Conservation (phyloP, 1,140 invertebrate genomes). For the Caenorhabditis latens region DNA sequence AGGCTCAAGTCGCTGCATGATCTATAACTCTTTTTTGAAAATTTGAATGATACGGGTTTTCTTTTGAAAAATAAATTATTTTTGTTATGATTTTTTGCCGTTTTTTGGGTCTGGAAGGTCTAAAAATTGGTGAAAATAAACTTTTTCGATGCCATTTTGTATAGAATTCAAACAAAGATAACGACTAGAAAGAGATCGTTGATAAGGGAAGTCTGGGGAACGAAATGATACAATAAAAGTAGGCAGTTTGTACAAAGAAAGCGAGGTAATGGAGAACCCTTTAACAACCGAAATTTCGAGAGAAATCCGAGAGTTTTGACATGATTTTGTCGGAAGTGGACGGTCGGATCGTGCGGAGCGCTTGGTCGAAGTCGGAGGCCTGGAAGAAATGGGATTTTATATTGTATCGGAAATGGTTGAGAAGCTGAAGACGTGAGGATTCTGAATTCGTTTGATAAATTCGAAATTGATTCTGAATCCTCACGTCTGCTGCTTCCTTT, state of each 20-base stretch:
- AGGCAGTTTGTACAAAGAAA: constrained; percentile 25
- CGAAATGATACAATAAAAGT: constrained; percentile 17
- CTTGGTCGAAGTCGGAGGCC: constrained; percentile 67
- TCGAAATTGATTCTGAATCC: too few relatives aligned
- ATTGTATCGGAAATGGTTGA: too few relatives aligned
- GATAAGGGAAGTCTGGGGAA: background rate
- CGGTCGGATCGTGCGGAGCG: constrained; percentile 67
- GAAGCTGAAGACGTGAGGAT: too few relatives aligned
- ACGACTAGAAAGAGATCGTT: constrained; percentile 14
- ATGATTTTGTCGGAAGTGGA: constrained; percentile 68
- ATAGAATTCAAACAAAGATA: background rate
- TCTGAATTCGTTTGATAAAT: too few relatives aligned
- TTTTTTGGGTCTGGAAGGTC: too few relatives aligned
- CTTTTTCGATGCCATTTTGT: too few relatives aligned
- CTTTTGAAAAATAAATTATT: background rate
- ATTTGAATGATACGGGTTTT: background rate
- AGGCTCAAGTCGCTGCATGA: constrained; percentile 10
- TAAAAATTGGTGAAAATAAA: too few relatives aligned
- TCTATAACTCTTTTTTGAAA: background rate
- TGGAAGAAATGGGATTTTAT: constrained; percentile 37
- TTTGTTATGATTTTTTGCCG: too few relatives aligned
- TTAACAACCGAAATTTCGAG: constrained; percentile 25
- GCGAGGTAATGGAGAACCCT: background rate
- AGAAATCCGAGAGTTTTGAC: background rate
- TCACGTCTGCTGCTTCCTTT: too few relatives aligned